These are phyloP conservation scores for Pelecanoides urinatrix DNA, from an alignment of 2,113 vertebrate species.

Conservation along the genomic window DNA sequence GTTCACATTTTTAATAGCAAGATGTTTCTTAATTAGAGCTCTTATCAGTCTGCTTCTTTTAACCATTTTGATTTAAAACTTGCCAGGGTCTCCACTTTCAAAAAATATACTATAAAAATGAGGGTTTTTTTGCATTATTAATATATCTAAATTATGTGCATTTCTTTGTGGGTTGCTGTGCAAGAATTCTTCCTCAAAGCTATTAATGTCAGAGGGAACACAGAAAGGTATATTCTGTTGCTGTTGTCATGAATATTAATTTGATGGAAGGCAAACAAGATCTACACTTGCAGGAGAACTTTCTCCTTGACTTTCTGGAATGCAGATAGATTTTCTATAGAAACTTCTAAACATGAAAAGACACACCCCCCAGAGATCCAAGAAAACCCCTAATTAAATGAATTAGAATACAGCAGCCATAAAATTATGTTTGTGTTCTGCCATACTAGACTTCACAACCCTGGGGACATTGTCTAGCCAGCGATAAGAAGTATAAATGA, in stretches of 20 bases:
- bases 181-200: neutral
- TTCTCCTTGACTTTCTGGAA: neutral
- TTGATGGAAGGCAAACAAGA: neutral
- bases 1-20: neutral
- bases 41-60: neutral
- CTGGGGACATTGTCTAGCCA: slow-evolving; percentile 15
- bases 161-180: neutral
- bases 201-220: neutral
- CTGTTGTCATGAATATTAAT: neutral
- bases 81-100: neutral
- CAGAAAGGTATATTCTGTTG: neutral
- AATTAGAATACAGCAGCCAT: slow-evolving; percentile 12
- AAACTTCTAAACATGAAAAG: slow-evolving; percentile 47
- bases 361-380: neutral
- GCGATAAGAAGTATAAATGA: slow-evolving; percentile 22
- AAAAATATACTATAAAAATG: neutral
- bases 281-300: neutral
- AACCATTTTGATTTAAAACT: neutral
- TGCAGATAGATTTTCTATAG: slow-evolving; percentile 2
- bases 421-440: slow-evolving; percentile 53
- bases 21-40: slow-evolving; percentile 24
- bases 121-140: neutral
- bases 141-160: neutral
- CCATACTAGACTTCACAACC: slow-evolving; percentile 16
- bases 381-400: slow-evolving; percentile 48